Evolutionary conservation across 2,113 vertebrate species (phyloP), one percentile per base, ranked within the genome.

Genomic region (Trichechus manatus): DNA sequence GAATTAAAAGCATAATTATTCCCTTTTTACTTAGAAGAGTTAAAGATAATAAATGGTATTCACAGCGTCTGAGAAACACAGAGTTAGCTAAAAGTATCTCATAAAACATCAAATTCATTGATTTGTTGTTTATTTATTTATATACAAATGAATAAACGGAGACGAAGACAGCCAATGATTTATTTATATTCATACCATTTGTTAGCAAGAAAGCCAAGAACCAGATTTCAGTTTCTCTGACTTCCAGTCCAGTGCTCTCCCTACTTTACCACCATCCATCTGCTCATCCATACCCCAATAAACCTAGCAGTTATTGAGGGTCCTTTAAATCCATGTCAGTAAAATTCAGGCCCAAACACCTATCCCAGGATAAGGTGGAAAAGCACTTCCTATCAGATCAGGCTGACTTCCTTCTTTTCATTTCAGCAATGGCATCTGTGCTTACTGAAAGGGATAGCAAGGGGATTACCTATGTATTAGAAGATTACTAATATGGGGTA

Each of bases 401-500:
- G 14, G 6, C 72, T 95, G 53, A 75, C 53, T 95, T 90, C 33
- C 29, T 53, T 87, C 27, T 81, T 61, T 83, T 96, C 92, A 42
- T 82, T 91, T 42, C 53, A 95, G 88, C 87, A 72, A 15, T 42
- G 92, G 74, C 42, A 83, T 95, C 74, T 80, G 78, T 91, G 50
- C 53, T 64, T 96, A 75, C 33, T 50, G 63, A 75, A 94, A 96
- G 27, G 56, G 23, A 93, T 13, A 86, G 10, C 61, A 70, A 91
- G 39, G 84, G 82, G 82, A 96, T 89, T 83, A 95, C 68, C 56
- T 93, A n/a, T 77, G 56, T 95, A 87, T 95, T 90, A 87, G 93
- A 91, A 80, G 68, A 89, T 50, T n/a, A 83, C 53, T 95, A 98
- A 97, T 94, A 95, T 61, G 75, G 64, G 68, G 56, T 87, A 97